Conservation (phyloP, 2,888 invertebrate genomes). For the Eupeodes luniger region DNA sequence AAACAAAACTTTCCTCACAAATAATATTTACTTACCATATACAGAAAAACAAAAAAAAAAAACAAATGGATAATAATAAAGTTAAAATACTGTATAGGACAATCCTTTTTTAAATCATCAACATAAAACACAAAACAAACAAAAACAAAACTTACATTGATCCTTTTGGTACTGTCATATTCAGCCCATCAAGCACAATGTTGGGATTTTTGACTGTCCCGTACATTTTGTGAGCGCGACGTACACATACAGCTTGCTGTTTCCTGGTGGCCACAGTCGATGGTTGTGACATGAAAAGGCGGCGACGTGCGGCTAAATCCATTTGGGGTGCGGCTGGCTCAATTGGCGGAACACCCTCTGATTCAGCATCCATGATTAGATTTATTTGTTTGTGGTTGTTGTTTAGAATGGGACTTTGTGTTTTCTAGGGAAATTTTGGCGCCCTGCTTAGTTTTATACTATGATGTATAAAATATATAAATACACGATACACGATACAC, state of each 20-base stretch:
- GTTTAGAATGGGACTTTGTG: background rate
- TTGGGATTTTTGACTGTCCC: conserved; percentile 91
- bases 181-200: conserved; percentile 93
- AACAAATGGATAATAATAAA: background rate
- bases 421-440: conserved; percentile 20
- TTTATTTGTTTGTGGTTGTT: conserved; percentile 52
- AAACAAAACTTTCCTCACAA: conserved; percentile 32
- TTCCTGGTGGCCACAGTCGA: conserved; percentile 89
- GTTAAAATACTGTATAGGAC: conserved; percentile 8
- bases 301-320: conserved; percentile 85
- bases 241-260: conserved; percentile 93
- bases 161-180: conserved; percentile 96
- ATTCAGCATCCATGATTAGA: conserved; percentile 82
- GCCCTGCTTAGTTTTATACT: conserved; percentile 33
- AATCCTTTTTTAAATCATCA: conserved; percentile 39
- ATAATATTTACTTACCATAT: conserved; percentile 17
- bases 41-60: conserved; percentile 3
- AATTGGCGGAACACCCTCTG: conserved; percentile 83
- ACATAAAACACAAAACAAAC: background rate
- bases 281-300: conserved; percentile 87
- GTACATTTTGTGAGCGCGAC: conserved; percentile 93
- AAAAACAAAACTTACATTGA: conserved; percentile 88
- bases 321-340: conserved; percentile 82
- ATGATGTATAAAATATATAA: background rate
- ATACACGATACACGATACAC: conserved; percentile 26